Base-by-base conservation (phyloP, 1,140 invertebrate species). In the Cardiocondyla obscurior region DNA sequence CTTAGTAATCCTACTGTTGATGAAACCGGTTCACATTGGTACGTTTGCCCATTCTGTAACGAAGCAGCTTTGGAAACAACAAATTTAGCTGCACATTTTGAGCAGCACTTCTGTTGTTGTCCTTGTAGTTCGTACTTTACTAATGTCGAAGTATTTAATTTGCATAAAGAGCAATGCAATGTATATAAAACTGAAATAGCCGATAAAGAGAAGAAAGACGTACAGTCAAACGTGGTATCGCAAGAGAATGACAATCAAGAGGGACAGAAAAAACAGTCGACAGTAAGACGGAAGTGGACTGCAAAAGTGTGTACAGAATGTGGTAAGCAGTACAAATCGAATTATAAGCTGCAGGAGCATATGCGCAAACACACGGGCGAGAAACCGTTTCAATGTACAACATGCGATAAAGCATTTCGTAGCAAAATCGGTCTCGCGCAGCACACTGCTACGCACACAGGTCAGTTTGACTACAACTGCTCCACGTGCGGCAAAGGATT, bases 291-390 rank as follows among this genome's bases (percentile, higher is more conserved):
- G 72, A 94, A 94, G 57, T 94, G 93, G 93, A 92, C 93, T 0
- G 94, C 94, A 1, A 95, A 95, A 89, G 87, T 94, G 28, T 96
- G 95, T 82, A 90, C 91, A 10, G 94, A 94, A 8, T 96, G 95
- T 83, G 95, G 95, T 0, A 96, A 96, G 88, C 92, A 94, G 14
- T 96, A 95, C 88, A 93, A 94, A 58, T 95, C 95, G 0, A 95
- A 95, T 91, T 96, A 96, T 72, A 96, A 97, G 89, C 90, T 97
- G n/a, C 95, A 96, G 82, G 96, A 96, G 69, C 98, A 99, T 90
- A 96, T 96, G 93, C 91, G 96, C n/a, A 96, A 95, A n/a, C 97
- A 98, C 86, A 97, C 97, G 0, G 97, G 97, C 0, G 96, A 97
- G 89, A 97, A 97, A 89, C 97, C 97, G 14, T 97, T 96, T 91